phyloP scores from a whole-genome alignment of 2,113 vertebrate genomes.

The Carassius auratus region DNA sequence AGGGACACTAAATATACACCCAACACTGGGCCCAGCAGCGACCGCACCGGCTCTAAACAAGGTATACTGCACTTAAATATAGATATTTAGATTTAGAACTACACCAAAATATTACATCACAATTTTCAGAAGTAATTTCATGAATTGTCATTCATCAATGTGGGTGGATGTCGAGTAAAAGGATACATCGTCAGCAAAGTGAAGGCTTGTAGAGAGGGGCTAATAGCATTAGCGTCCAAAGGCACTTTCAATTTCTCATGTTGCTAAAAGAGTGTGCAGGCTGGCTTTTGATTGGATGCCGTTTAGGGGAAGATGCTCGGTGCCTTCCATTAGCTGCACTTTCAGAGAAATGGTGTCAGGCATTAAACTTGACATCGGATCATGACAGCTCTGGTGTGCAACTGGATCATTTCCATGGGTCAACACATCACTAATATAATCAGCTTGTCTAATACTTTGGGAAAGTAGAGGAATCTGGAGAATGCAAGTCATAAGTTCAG shows the following conservation, averaged over 20 bases:
- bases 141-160: background rate
- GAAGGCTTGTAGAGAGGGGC: constrained; percentile 9
- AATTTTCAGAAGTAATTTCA: background rate
- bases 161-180: background rate
- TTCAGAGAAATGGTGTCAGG: constrained; percentile 35
- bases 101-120: background rate
- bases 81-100: background rate
- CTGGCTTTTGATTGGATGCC: background rate
- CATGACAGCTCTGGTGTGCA: background rate
- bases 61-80: constrained; percentile 69
- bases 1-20: constrained; percentile 97
- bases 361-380: constrained; percentile 30
- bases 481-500: constrained; percentile 1
- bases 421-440: constrained; percentile 30
- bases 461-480: background rate
- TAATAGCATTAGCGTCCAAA: constrained; percentile 35
- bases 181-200: background rate
- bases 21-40: constrained; percentile 93
- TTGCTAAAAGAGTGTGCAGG: background rate
- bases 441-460: constrained; percentile 3
- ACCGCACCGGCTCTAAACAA: constrained; percentile 93
- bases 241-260: constrained; percentile 41
- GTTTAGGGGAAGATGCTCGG: constrained; percentile 10
- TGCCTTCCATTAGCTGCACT: constrained; percentile 22
- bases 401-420: constrained; percentile 10